Percentiles rank a stretch among this genome's conserved stretches.
phyloP scores from a whole-genome alignment of 2,888 invertebrate species.

The Pammene aurita region DNA sequence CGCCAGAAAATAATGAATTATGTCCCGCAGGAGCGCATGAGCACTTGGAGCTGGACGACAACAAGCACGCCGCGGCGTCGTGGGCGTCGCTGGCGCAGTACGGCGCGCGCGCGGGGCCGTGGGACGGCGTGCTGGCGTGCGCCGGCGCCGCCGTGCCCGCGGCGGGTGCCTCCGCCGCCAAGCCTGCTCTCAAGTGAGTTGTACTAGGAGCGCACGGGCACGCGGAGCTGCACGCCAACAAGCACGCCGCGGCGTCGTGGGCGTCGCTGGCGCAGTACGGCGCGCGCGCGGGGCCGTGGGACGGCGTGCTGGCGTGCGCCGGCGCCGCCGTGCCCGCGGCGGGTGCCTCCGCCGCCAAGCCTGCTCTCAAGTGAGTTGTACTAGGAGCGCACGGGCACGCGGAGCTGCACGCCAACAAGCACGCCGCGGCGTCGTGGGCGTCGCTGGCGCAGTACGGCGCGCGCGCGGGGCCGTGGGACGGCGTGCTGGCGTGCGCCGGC shows the following conservation, averaged over 20 bases:
- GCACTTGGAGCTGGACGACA: constrained; percentile 46
- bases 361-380: constrained; percentile 64
- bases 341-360: constrained; percentile 45
- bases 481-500: constrained; percentile 62
- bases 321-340: constrained; percentile 50
- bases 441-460: constrained; percentile 58
- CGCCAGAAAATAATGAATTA: too few relatives aligned
- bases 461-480: constrained; percentile 70
- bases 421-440: constrained; percentile 54
- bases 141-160: constrained; percentile 52
- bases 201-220: constrained; percentile 41
- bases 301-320: constrained; percentile 65
- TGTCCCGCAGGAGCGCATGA: constrained; percentile 32
- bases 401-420: constrained; percentile 43
- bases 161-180: constrained; percentile 44
- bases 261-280: constrained; percentile 57
- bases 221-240: constrained; percentile 46
- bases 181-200: constrained; percentile 62
- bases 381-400: constrained; percentile 44
- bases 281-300: constrained; percentile 65
- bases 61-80: constrained; percentile 46
- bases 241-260: constrained; percentile 54
- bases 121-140: constrained; percentile 70
- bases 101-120: constrained; percentile 62
- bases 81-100: constrained; percentile 60